Evolutionary conservation across 1,140 invertebrate genomes (phyloP), one percentile per base, ranked within the genome.

Genomic region (Cryptotermes secundus): DNA sequence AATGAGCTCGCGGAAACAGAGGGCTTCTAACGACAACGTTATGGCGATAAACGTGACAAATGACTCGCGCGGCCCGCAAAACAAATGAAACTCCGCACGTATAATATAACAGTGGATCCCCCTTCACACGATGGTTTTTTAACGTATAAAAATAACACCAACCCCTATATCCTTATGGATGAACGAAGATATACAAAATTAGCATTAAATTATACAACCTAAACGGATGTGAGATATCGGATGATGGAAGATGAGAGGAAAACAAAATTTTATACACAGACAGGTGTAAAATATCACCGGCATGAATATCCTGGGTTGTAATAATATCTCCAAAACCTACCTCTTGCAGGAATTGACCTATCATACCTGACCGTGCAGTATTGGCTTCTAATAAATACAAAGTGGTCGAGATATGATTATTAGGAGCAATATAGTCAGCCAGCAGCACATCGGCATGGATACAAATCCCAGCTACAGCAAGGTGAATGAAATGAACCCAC

Each of bases 41-140:
- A 72, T 72, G 59, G 59, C 59, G 59, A 72, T 72, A 72, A 72
- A 72, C 59, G 59, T 72, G 59, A 72, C 59, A 72, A 72, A 72
- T 72, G 59, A 72, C 59, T 72, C 59, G 19, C 59, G 59, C 59
- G 59, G 59, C 59, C n/a, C 59, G 59, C 59, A 72, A 72, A 72
- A 72, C 59, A 72, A 72, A 72, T 72, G 59, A 72, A 72, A 72
- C 59, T 72, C 59, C 7, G n/a, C 59, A 72, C 26, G 59, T 31
- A n/a, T 72, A 59, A 59, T 59, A 59, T 59, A 72, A n/a, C 59
- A 72, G 59, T 10, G 59, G 4, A 72, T 31, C 59, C 59, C n/a
- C 59, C 26, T 72, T 72, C 59, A 31, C 59, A 72, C 59, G 59
- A 72, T 72, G 59, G 59, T 72, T 72, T n/a, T n/a, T n/a, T 72